Evolutionary conservation across 2,888 invertebrate genomes (phyloP).

Genomic region (Drosophila macrospina): DNA sequence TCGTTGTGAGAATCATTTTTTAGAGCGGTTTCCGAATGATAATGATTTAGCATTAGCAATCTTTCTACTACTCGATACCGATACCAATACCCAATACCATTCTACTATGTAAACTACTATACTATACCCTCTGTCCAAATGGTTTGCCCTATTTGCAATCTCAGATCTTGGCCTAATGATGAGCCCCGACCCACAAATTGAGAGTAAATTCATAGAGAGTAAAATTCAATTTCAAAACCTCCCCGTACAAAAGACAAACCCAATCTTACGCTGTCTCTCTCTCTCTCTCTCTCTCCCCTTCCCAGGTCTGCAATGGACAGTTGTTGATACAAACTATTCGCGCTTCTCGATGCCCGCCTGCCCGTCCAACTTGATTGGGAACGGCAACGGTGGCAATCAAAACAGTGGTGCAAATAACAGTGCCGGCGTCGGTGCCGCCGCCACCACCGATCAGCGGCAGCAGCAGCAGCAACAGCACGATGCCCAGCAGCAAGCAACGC

Average conservation of each 20-base stretch:
- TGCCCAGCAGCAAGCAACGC: conserved; percentile 79
- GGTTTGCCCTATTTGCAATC: conserved; percentile 48
- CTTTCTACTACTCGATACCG: conserved; percentile 70
- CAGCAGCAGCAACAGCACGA: conserved; percentile 72
- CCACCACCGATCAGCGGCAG: conserved; percentile 71
- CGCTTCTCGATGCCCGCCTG: conserved; percentile 90
- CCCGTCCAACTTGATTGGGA: conserved; percentile 86
- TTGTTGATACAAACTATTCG: conserved; percentile 93
- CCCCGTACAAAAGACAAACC: conserved; percentile 67
- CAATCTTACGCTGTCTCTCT: conserved; percentile 79
- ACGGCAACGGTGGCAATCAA: conserved; percentile 80
- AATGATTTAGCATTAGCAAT: conserved; percentile 80
- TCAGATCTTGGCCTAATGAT: conserved; percentile 41
- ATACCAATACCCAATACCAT: conserved; percentile 53
- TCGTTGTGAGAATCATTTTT: conserved; percentile 43
- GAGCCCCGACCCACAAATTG: conserved; percentile 44
- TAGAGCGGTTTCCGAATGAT: conserved; percentile 66
- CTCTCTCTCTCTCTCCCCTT: conserved; percentile 86
- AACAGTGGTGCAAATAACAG: conserved; percentile 82
- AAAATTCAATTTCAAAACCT: conserved; percentile 56
- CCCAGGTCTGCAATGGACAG: conserved; percentile 94
- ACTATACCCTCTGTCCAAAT: conserved; percentile 45
- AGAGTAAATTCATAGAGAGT: conserved; percentile 62
- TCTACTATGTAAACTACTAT: conserved; percentile 35
- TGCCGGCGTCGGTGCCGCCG: conserved; percentile 71